Evolutionary conservation across 2,797 vertebrate genomes (phyloP).

Genomic region (Sandelia bainsii): DNA sequence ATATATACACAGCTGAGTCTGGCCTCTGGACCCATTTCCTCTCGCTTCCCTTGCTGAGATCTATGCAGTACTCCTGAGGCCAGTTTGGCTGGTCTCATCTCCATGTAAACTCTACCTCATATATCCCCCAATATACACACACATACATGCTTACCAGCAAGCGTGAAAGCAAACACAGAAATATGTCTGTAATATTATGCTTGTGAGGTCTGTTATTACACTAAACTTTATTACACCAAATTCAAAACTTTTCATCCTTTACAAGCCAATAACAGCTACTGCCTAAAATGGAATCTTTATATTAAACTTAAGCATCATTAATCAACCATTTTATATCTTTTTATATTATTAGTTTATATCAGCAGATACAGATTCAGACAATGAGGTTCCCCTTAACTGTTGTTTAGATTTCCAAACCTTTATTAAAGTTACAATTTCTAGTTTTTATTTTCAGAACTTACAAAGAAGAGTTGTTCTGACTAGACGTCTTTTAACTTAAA

Average conservation of each 20-base stretch:
- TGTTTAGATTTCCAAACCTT: neutral
- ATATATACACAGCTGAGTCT: slow-evolving; percentile 86
- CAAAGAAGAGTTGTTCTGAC: too few species aligned
- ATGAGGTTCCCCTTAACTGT: too few species aligned
- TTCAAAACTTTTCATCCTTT: neutral
- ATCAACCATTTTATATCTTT: neutral
- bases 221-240: slow-evolving; percentile 2
- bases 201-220: slow-evolving; percentile 18
- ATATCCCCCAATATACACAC: slow-evolving; percentile 36
- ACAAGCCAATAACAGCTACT: neutral
- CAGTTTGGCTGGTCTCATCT: slow-evolving; percentile 73
- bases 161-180: slow-evolving; percentile 1
- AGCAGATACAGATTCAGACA: too few species aligned
- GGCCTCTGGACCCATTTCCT: slow-evolving; percentile 79
- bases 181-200: slow-evolving; percentile 1
- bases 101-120: slow-evolving; percentile 67
- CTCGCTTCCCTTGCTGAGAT: slow-evolving; percentile 53
- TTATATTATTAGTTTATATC: too few species aligned
- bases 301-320: neutral
- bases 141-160: slow-evolving; percentile 15
- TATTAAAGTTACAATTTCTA: too few species aligned
- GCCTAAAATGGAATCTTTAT: neutral
- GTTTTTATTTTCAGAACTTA: neutral
- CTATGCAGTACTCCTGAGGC: slow-evolving; percentile 64
- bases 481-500: too few species aligned